Evolutionary conservation across 2,797 vertebrate genomes (phyloP).

Genomic region (Macropodus opercularis): DNA sequence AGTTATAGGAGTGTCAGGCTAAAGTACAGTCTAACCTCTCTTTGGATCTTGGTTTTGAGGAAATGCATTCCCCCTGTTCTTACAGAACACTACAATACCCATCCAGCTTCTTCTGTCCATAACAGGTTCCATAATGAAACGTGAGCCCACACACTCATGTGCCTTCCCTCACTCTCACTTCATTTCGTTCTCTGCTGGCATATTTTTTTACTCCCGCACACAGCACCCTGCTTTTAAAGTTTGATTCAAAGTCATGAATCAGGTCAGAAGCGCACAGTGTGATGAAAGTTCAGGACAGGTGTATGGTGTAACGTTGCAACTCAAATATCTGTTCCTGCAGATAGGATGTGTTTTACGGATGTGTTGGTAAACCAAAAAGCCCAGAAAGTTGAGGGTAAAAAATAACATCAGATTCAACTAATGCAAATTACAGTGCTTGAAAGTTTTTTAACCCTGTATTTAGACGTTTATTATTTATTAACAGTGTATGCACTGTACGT

Average conservation of each 20-base stretch:
- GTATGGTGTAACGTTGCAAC: neutral
- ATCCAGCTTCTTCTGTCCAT: slow-evolving; percentile 25
- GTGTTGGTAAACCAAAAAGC: neutral
- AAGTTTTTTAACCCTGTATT: too few species aligned
- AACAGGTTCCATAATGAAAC: slow-evolving; percentile 52
- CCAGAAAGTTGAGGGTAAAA: too few species aligned
- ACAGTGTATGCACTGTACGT: too few species aligned
- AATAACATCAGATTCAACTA: too few species aligned
- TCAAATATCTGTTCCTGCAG: neutral
- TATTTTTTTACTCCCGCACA: slow-evolving; percentile 18
- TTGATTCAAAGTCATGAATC: slow-evolving; percentile 53
- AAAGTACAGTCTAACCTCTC: slow-evolving; percentile 25
- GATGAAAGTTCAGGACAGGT: slow-evolving; percentile 5
- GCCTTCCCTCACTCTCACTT: neutral
- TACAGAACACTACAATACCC: slow-evolving; percentile 11
- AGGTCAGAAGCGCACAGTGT: slow-evolving; percentile 5
- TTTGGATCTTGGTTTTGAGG: slow-evolving; percentile 1
- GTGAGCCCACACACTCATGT: slow-evolving; percentile 39
- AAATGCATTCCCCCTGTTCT: slow-evolving; percentile 5
- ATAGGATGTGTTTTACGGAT: neutral
- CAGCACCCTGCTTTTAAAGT: slow-evolving; percentile 45
- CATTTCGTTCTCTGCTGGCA: slow-evolving; percentile 22
- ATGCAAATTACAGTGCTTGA: too few species aligned
- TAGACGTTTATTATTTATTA: too few species aligned
- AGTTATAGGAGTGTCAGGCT: neutral